Evolutionary conservation across 2,113 vertebrate genomes (phyloP), one percentile per base, ranked within the genome.

Genomic region (Sisor rabdophorus): DNA sequence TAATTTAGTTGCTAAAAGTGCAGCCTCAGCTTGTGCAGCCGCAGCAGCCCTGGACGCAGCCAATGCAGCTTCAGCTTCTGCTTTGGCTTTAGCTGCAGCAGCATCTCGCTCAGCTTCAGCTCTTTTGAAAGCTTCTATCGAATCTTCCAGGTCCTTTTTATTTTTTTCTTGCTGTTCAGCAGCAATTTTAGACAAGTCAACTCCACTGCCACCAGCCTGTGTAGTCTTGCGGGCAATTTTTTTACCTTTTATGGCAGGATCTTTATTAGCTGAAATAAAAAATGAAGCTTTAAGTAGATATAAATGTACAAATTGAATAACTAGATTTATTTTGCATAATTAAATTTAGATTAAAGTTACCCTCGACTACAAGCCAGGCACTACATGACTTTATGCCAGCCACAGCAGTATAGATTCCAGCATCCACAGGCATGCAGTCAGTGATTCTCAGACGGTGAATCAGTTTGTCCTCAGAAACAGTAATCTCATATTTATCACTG

Each of bases 361-460:
- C 81, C 88, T 93, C 93, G 9, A 97, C 91, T 7, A 94, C 54
- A 17, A 98, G 93, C 92, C 93, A 95, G 83, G 93, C 92, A 1
- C 90, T 95, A 65, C 93, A 94, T 22, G 89, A 87, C 5, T 93
- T 91, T 58, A 92, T 89, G 40, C 95, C 94, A 0, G 85, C 89
- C 48, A 90, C 86, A 1, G 94, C 91, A 0, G 92, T 89, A 65
- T 96, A 96, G 82, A 94, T 91, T 15, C 95, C 95, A 0, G 60
- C 88, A 78, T 96, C 95, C 63, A 93, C 83, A 72, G 89, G 83
- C 59, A 30, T 50, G n/a, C 85, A 87, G 0, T 92, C 91, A 22
- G 84, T 92, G 63, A 96, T 84, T 36, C 88, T 67, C 81, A 98
- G 85, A 78, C 81, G 84, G 85, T 98, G 95, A 82, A 88, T 94